Evolutionary conservation across 1,140 invertebrate species (phyloP).

Genomic region (Calephelis virginiensis): DNA sequence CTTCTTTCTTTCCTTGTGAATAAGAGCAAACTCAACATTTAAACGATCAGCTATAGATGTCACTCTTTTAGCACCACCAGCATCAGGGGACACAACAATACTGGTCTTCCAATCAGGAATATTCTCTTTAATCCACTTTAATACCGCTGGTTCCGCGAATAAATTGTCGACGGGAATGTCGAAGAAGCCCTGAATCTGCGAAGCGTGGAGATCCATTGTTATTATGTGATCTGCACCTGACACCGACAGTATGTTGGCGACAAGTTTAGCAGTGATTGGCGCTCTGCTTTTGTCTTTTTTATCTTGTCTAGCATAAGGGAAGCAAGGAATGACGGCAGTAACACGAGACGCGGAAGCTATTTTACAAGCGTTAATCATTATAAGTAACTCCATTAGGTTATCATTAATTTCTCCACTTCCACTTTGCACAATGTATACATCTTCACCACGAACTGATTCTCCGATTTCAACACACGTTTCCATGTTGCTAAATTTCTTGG

Average conservation of each 20-base stretch:
- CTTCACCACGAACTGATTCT: slow-evolving; percentile 98
- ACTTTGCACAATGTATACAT: slow-evolving; percentile 99
- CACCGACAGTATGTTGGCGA: slow-evolving; percentile 99
- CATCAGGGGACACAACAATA: slow-evolving; percentile 99
- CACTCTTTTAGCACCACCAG: slow-evolving; percentile 95
- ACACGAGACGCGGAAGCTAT: slow-evolving; percentile 98
- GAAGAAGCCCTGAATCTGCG: slow-evolving; percentile 93
- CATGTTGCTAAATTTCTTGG: slow-evolving; percentile 99
- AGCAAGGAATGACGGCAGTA: slow-evolving; percentile 99
- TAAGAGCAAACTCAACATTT: slow-evolving; percentile 99
- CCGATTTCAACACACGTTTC: slow-evolving; percentile 99
- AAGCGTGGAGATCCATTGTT: slow-evolving; percentile 99
- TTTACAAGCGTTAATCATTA: slow-evolving; percentile 99
- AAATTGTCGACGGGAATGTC: slow-evolving; percentile 91
- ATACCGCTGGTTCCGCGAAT: slow-evolving; percentile 98
- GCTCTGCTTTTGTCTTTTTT: slow-evolving; percentile 99
- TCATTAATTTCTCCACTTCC: slow-evolving; percentile 99
- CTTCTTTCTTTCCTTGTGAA: slow-evolving; percentile 99
- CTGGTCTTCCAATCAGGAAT: slow-evolving; percentile 98
- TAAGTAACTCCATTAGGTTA: slow-evolving; percentile 98
- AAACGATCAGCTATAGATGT: slow-evolving; percentile 89
- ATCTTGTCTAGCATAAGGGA: slow-evolving; percentile 99
- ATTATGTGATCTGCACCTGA: slow-evolving; percentile 99
- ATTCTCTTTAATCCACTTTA: slow-evolving; percentile 99
- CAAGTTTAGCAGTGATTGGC: slow-evolving; percentile 98